Base-by-base conservation (phyloP, 2,797 vertebrate genomes). In the Phrynocephalus guinanensis region DNA sequence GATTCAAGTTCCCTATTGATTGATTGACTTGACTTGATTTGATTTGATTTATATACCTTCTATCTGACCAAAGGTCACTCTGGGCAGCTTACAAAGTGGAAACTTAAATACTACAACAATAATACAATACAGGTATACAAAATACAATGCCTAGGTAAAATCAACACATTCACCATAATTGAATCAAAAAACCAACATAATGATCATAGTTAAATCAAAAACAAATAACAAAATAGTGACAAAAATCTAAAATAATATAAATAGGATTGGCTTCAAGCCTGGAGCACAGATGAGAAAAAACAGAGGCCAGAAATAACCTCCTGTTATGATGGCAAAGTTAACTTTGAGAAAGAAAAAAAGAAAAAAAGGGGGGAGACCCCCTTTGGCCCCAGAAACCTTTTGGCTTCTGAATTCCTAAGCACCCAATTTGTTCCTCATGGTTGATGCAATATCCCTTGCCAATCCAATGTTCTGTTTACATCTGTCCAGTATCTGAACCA, bases 401-500 rank as follows among this genome's bases (percentile, higher is more conserved):
- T 48, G 6, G 66, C 60, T 56, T 86, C 15, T 76, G 13, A 20
- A 13, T n/a, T 13, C 15, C 16, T 26, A 11, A 20, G 6, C 18
- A 15, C 70, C n/a, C 13, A 22, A 73, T 80, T 63, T 63, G 3
- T 85, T 81, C 38, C 26, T 81, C 68, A 52, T 24, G n/a, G n/a
- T 30, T 50, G 50, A 28, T n/a, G 63, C 18, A 71, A 16, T 24
- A 71, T 44, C 13, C 26, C 50, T 10, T 28, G 66, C 63, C 22
- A 10, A 60, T 8, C 79, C 78, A 56, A 44, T 13, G 52, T n/a
- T 52, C 66, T 66, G 50, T 82, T 81, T 72, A 70, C 16, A 77
- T 50, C 60, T 77, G 66, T 76, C 86, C 84, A 22, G 9, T 66
- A 87, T 81, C 82, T 50, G 22, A 38, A 85, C 52, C 63, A 77